Percentiles rank a stretch among this genome's conserved stretches.
Evolutionary conservation across 2,888 invertebrate species (phyloP).

Genomic region (Uloborus plumipes): DNA sequence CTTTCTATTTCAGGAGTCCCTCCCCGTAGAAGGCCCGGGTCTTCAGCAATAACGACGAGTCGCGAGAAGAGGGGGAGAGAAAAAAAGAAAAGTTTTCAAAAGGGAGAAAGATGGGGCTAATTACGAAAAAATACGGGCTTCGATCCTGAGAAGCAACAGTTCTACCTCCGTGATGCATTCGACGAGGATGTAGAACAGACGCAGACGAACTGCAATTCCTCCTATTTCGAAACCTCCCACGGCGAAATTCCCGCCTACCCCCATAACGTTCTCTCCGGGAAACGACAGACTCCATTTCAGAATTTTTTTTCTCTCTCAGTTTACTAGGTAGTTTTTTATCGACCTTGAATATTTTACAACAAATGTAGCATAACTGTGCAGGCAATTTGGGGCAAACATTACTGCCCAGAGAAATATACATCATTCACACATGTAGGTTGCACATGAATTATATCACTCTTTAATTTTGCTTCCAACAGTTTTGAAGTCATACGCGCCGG

Average conservation of each 20-base stretch:
- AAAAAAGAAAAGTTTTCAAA: not conserved
- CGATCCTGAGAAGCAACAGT: slow-evolving; percentile 15
- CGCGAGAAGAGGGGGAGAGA: not conserved
- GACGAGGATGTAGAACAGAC: slow-evolving; percentile 57
- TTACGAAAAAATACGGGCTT: slow-evolving; percentile 45
- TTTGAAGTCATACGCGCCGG: too few species aligned
- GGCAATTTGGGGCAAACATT: too few species aligned
- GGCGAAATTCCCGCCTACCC: slow-evolving; percentile 10
- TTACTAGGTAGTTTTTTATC: too few species aligned
- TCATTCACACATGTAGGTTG: too few species aligned
- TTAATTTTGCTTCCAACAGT: too few species aligned
- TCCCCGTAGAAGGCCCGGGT: too few species aligned
- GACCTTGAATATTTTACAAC: too few species aligned
- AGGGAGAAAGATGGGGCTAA: slow-evolving; percentile 32
- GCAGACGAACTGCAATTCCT: slow-evolving; percentile 60
- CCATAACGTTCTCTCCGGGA: slow-evolving; percentile 20
- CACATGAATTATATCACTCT: too few species aligned
- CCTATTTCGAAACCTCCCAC: slow-evolving; percentile 60
- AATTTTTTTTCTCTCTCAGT: not conserved
- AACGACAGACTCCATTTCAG: slow-evolving; percentile 32
- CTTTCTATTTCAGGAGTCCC: too few species aligned
- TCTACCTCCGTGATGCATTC: slow-evolving; percentile 43
- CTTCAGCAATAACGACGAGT: too few species aligned
- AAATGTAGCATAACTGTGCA: too few species aligned
- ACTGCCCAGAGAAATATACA: too few species aligned